These are phyloP conservation scores for Hormiphora californensis DNA, from an alignment of 37 sponge, comb jelly and placozoan genomes.

Conservation along the genomic window DNA sequence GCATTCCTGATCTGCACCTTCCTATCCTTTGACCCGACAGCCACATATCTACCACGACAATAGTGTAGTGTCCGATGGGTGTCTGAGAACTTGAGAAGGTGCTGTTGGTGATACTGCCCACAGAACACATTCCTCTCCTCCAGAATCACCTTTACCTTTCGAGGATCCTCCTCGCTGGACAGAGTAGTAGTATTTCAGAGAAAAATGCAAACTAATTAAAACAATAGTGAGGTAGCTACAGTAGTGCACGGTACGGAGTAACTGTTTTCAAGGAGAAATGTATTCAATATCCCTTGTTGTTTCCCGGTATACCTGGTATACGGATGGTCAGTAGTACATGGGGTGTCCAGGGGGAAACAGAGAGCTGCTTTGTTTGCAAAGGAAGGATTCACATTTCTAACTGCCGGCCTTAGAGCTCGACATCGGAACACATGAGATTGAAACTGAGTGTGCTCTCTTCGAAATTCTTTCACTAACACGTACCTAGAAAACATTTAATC, in stretches of 20 bases:
- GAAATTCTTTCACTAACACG: constrained; percentile 2
- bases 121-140: constrained; percentile 58
- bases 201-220: too few species aligned
- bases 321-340: constrained; percentile 30
- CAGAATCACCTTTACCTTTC: not conserved
- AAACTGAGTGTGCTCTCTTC: constrained; percentile 10
- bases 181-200: too few species aligned
- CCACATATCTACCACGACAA: constrained; percentile 32
- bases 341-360: constrained; percentile 11
- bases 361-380: constrained; percentile 47
- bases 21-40: constrained; percentile 13
- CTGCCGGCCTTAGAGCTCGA: constrained; percentile 18
- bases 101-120: constrained; percentile 41
- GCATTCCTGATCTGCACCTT: not conserved
- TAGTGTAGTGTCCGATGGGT: constrained; percentile 6
- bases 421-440: constrained; percentile 51
- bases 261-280: too few species aligned
- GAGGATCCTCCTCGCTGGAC: constrained; percentile 42
- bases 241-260: too few species aligned
- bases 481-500: too few species aligned
- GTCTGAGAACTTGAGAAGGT: constrained; percentile 40
- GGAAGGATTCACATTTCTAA: constrained; percentile 35
- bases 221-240: too few species aligned
- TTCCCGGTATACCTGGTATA: constrained; percentile 36
- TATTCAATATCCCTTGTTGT: too few species aligned